Conservation (phyloP, 2,797 vertebrate species). For the Bryconaethiops microstoma region DNA sequence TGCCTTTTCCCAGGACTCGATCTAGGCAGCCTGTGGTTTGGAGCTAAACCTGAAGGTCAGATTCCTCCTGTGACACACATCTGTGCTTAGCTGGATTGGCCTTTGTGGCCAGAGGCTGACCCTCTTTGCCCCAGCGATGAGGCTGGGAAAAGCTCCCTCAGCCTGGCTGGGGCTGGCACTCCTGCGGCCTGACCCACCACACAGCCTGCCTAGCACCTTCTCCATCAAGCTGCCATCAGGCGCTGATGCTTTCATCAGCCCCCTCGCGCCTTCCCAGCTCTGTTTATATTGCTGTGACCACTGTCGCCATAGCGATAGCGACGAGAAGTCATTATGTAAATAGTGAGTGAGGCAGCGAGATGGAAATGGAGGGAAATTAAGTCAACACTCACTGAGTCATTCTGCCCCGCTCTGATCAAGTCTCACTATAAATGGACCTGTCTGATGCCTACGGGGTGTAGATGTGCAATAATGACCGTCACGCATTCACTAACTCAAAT, state of each 20-base stretch:
- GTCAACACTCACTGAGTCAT: slow-evolving; percentile 65
- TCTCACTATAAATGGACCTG: slow-evolving; percentile 48
- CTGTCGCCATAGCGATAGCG: slow-evolving; percentile 66
- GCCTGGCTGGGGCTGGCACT: slow-evolving; percentile 28
- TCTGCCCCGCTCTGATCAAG: slow-evolving; percentile 22
- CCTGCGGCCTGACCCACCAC: slow-evolving; percentile 8
- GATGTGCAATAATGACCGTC: slow-evolving; percentile 10
- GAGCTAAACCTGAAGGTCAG: slow-evolving; percentile 65
- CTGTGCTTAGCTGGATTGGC: slow-evolving; percentile 69
- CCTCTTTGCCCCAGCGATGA: slow-evolving; percentile 59
- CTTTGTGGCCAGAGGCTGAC: slow-evolving; percentile 69
- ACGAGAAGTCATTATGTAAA: slow-evolving; percentile 66
- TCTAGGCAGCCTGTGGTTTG: slow-evolving; percentile 64
- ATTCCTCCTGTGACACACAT: slow-evolving; percentile 75
- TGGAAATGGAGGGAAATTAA: slow-evolving; percentile 66
- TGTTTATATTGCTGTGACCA: slow-evolving; percentile 67
- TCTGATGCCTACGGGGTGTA: slow-evolving; percentile 14
- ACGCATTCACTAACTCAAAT: slow-evolving; percentile 19
- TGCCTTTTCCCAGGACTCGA: slow-evolving; percentile 60
- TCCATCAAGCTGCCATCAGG: slow-evolving; percentile 11
- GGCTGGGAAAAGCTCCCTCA: slow-evolving; percentile 48
- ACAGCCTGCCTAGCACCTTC: slow-evolving; percentile 20
- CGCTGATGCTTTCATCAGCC: slow-evolving; percentile 32
- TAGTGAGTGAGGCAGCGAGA: slow-evolving; percentile 51
- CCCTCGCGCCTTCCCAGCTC: slow-evolving; percentile 46